Evolutionary conservation across 2,797 vertebrate species (phyloP).

Genomic region (Chiroxiphia lanceolata): DNA sequence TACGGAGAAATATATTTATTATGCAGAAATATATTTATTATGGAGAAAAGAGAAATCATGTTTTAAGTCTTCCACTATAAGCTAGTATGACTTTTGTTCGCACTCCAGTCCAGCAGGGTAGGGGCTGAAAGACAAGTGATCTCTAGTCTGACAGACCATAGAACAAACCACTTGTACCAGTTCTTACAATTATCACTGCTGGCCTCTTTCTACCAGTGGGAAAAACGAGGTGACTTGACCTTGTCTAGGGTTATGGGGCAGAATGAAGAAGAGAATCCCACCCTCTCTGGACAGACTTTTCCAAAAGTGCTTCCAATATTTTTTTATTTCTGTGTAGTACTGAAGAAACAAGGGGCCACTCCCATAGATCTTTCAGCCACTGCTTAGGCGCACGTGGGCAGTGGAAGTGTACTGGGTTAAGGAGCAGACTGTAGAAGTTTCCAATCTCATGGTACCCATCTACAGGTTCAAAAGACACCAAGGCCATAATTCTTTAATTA

Average conservation of each 20-base stretch:
- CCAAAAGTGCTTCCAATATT: background rate
- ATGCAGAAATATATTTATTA: background rate
- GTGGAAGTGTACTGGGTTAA: background rate
- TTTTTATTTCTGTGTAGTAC: background rate
- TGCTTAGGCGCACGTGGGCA: accelerated
- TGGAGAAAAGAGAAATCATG: background rate
- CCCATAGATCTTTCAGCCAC: background rate
- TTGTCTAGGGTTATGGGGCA: background rate
- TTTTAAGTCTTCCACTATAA: background rate
- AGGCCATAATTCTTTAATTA: background rate
- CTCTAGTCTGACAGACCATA: background rate
- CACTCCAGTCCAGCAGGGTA: background rate
- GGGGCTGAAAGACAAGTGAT: background rate
- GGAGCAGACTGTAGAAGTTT: background rate
- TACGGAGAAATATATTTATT: background rate
- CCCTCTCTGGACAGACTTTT: background rate
- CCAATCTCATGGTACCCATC: background rate
- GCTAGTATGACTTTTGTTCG: background rate
- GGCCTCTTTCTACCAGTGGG: background rate
- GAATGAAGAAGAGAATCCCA: background rate
- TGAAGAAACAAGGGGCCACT: background rate
- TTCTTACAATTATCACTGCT: background rate
- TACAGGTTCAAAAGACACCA: background rate
- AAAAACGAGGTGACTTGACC: background rate
- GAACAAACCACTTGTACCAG: background rate